Base-by-base conservation (phyloP, 2,888 invertebrate species). In the Hyposoter didymator region DNA sequence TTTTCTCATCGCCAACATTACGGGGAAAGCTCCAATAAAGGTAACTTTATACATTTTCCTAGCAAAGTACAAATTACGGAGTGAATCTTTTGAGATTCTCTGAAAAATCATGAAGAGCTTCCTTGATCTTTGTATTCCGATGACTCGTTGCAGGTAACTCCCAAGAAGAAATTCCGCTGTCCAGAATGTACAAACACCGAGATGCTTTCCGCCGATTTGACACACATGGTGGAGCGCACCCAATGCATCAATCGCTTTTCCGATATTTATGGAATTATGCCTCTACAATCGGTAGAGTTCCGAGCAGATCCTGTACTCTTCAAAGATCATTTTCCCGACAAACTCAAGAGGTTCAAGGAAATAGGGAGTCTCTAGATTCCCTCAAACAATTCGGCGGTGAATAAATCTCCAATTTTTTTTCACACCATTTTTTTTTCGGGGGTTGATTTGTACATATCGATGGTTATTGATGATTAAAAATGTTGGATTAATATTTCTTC, bases 141-240 rank as follows among this genome's bases (percentile, higher is more conserved):
- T 12, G 12, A 28, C 79, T 22, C 86, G 72, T 90, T 92, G 66
- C 94, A 97, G 97, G 98, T 99, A 45, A 97, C 98, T 0, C 99
- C 99, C 0, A 95, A 99, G 5, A 99, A 99, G 93, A 99, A 99
- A 93, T 99, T 99, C 94, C 98, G 99, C 93, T 99, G 99, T 92
- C 98, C 99, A 0, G 98, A 98, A 93, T 99, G 99, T 94, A 97
- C 96, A 3, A 98, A 98, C 94, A 98, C 97, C 0, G 98, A 98
- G 94, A 98, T 98, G 98, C 94, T 99, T 8, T 99, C 99, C 0
- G 98, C 98, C 0, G 98, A 98, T 94, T 95, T 97, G 47, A 96
- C 97, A 45, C 99, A 99, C 93, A 98, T 99, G 98, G 96, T 97
- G 2, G 98, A 98, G 92, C 95, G 99, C 5, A 98, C 99, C 0